Evolutionary conservation across 2,888 invertebrate genomes (phyloP).

Genomic region (Diachrysia chrysitis): DNA sequence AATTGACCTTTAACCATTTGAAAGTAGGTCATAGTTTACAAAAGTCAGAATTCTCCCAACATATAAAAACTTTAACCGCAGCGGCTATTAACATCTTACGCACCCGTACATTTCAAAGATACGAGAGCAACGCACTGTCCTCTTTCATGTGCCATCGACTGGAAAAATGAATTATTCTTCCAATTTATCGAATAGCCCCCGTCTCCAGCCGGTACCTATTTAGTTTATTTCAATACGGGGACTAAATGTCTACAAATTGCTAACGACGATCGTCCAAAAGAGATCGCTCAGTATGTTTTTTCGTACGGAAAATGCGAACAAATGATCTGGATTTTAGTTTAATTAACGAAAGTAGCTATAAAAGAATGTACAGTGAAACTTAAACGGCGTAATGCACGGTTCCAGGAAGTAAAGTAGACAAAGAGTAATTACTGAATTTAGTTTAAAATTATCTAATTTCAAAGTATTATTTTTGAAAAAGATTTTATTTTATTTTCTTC

Average conservation of each 20-base stretch:
- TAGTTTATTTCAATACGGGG: constrained; percentile 68
- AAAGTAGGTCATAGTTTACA: no score
- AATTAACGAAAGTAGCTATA: constrained; percentile 42
- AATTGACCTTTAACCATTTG: no score
- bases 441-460: no score
- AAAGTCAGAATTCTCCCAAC: neutral
- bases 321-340: constrained; percentile 43
- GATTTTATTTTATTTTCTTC: no score
- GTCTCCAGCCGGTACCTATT: constrained; percentile 63
- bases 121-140: constrained; percentile 64
- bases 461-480: no score
- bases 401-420: neutral
- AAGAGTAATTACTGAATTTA: no score
- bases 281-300: constrained; percentile 43
- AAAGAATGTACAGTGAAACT: neutral
- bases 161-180: constrained; percentile 85
- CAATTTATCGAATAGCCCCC: constrained; percentile 78
- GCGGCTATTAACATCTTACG: constrained; percentile 18
- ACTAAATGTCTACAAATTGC: constrained; percentile 53
- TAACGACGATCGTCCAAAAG: constrained; percentile 38
- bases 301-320: constrained; percentile 48
- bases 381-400: neutral
- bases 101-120: constrained; percentile 42
- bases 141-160: constrained; percentile 77
- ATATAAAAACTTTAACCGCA: constrained; percentile 9